phyloP scores from a whole-genome alignment of 2,888 invertebrate genomes.

The Neria commutata region DNA sequence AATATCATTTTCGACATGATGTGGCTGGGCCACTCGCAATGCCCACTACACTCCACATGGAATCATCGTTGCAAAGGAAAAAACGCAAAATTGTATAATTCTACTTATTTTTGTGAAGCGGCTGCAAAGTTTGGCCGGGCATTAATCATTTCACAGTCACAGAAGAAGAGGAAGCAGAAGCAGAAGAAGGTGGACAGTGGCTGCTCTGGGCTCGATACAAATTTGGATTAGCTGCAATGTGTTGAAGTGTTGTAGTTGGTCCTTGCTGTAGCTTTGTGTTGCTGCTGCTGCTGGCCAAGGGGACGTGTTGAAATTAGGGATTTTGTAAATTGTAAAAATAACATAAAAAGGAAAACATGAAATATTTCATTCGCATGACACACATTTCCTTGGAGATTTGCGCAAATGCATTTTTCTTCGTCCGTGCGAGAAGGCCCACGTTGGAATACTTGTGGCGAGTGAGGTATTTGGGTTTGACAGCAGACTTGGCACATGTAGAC shows the following conservation, averaged over 20 bases:
- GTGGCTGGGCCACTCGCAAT: background rate
- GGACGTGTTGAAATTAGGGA: conserved; percentile 54
- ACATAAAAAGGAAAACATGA: conserved; percentile 5
- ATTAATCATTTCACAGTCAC: conserved; percentile 34
- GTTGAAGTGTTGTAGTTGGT: background rate
- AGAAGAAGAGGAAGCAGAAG: too few species aligned
- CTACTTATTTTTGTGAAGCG: conserved; percentile 17
- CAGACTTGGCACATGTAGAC: conserved; percentile 48
- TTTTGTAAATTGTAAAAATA: conserved; percentile 45
- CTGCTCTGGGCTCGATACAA: conserved; percentile 16
- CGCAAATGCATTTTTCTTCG: background rate
- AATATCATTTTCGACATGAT: background rate
- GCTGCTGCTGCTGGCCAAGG: conserved; percentile 11
- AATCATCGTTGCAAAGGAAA: too few species aligned
- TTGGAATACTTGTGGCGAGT: conserved; percentile 28
- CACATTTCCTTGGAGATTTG: background rate
- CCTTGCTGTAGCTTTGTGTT: conserved; percentile 6
- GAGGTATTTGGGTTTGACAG: conserved; percentile 53
- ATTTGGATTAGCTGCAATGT: conserved; percentile 19
- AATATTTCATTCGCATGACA: background rate
- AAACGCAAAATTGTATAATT: background rate
- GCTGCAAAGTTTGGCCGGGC: conserved; percentile 32
- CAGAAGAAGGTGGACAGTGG: conserved; percentile 26
- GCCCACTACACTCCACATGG: background rate
- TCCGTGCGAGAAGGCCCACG: background rate